These are phyloP conservation scores for Ellobium chinense DNA, from an alignment of 2,888 invertebrate species.

Conservation along the genomic window DNA sequence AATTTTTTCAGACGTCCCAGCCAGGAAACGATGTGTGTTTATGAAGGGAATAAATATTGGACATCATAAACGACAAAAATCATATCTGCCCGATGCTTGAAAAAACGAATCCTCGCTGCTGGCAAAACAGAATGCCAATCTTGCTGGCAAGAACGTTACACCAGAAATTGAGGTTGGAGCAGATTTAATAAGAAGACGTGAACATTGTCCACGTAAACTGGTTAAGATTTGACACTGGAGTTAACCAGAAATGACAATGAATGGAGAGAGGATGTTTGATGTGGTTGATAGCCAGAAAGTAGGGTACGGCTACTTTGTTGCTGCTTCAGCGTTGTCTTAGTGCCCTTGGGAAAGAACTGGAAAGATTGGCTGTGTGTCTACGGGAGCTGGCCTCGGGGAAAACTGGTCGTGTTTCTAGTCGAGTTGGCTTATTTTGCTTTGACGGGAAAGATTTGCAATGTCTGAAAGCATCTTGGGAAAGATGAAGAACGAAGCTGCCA, in stretches of 20 bases:
- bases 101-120: neutral
- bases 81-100: conserved; percentile 14
- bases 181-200: conserved; percentile 28
- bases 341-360: too few species aligned
- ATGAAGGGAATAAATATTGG: conserved; percentile 21
- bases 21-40: conserved; percentile 11
- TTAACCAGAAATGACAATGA: neutral
- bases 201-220: neutral
- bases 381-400: too few species aligned
- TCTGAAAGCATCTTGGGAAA: too few species aligned
- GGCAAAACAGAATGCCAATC: conserved; percentile 31
- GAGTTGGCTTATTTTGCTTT: too few species aligned
- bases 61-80: conserved; percentile 19
- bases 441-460: too few species aligned
- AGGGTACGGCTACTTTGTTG: too few species aligned
- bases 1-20: conserved; percentile 22
- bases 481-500: too few species aligned
- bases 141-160: neutral
- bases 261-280: neutral
- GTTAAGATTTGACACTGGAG: neutral
- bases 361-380: too few species aligned
- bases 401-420: too few species aligned
- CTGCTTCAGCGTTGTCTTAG: too few species aligned
- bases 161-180: conserved; percentile 17
- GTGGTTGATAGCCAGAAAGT: too few species aligned